A percentile compares a stretch with the other conserved stretches of the same genome.
phyloP scores from a whole-genome alignment of 2,113 vertebrate species.

The Aix galericulata region DNA sequence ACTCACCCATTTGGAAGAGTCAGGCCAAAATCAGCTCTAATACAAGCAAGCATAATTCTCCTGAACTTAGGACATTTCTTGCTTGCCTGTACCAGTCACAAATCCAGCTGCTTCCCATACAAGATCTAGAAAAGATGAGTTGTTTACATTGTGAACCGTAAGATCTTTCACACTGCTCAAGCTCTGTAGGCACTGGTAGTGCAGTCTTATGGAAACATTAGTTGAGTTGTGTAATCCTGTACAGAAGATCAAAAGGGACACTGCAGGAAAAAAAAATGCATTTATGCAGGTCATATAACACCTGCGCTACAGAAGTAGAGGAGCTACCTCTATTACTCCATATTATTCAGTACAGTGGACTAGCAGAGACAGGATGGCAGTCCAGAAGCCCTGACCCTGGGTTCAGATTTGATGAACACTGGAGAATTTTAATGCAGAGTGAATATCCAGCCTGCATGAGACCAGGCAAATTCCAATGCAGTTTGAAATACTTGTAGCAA shows the following conservation, averaged over 20 bases:
- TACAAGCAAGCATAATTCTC: not conserved
- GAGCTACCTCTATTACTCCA: not conserved
- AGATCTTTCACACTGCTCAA: not conserved
- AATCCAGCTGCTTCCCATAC: not conserved
- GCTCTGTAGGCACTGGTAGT: not conserved
- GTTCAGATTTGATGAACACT: not conserved
- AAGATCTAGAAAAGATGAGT: not conserved
- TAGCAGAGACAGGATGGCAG: not conserved
- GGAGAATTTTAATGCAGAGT: not conserved
- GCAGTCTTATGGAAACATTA: rapidly evolving
- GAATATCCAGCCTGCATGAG: not conserved
- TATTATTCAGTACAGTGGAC: not conserved
- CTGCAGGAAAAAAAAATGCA: not conserved
- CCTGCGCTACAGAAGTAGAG: no score
- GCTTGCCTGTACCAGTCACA: not conserved
- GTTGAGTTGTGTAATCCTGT: not conserved
- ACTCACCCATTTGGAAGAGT: not conserved
- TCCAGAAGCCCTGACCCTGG: not conserved
- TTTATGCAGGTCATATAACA: not conserved
- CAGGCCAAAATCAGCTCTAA: not conserved
- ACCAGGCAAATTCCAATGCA: not conserved
- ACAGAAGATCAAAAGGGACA: not conserved
- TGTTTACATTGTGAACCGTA: not conserved
- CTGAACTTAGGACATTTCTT: not conserved
- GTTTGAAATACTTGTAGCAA: not conserved